Evolutionary conservation across 2,113 vertebrate genomes (phyloP).

Genomic region (human): DNA sequence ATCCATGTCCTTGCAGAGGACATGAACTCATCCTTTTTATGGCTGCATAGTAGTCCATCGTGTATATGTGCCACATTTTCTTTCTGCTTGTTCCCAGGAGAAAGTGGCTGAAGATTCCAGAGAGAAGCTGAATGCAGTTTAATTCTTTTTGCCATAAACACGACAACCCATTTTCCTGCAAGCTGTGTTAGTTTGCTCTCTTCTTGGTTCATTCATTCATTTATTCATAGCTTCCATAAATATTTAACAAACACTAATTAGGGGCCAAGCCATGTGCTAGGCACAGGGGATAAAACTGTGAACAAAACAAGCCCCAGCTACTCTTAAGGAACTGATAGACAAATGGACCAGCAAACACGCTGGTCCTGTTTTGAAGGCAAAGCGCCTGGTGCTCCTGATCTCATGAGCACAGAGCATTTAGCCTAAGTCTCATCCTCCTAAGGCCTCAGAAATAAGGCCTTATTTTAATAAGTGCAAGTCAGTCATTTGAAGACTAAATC

Average conservation of each 20-base stretch:
- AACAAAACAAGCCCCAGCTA: neutral
- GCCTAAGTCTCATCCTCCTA: neutral
- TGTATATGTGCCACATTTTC: too few species aligned
- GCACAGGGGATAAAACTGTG: neutral
- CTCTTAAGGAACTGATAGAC: neutral
- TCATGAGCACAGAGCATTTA: constrained; percentile 9
- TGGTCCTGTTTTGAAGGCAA: neutral
- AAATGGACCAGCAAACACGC: neutral
- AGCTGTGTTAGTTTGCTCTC: neutral
- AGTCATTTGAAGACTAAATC: neutral
- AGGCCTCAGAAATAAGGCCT: neutral
- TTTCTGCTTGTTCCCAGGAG: neutral
- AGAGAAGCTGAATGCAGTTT: neutral
- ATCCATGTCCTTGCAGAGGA: too few species aligned
- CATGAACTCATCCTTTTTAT: too few species aligned
- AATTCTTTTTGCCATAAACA: constrained; percentile 20
- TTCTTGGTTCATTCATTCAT: neutral
- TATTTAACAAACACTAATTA: neutral
- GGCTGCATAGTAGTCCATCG: too few species aligned
- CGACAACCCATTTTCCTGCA: neutral
- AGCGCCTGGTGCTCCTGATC: neutral
- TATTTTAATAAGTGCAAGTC: neutral
- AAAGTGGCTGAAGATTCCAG: neutral
- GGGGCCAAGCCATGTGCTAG: neutral
- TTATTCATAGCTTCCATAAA: neutral